phyloP scores from a whole-genome alignment of 2,888 invertebrate species.

The Rhingia rostrata region DNA sequence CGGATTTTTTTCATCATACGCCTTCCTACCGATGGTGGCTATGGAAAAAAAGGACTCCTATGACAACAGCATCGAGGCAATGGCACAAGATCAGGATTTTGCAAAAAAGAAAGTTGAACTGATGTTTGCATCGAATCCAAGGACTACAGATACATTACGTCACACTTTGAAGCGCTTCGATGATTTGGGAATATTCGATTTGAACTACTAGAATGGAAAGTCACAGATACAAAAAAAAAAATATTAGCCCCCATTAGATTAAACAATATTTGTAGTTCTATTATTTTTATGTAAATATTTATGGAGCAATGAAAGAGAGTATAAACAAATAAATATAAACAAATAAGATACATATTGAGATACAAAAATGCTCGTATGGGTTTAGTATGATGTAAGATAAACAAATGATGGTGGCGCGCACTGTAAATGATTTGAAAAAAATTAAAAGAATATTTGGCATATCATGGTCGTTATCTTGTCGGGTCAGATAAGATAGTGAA shows the following conservation, averaged over 20 bases:
- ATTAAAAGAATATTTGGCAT: too few species aligned
- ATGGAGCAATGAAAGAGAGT: conserved; percentile 28
- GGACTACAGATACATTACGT: conserved; percentile 79
- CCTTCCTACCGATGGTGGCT: conserved; percentile 81
- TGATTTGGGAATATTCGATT: conserved; percentile 80
- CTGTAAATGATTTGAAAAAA: too few species aligned
- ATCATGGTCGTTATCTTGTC: too few species aligned
- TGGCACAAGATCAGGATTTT: conserved; percentile 78
- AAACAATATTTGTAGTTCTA: conserved; percentile 21
- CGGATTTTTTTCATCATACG: conserved; percentile 81
- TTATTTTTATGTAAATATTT: conserved; percentile 49
- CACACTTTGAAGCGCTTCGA: conserved; percentile 80
- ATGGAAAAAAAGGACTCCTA: conserved; percentile 81
- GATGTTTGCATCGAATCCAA: conserved; percentile 81
- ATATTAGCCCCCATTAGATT: neutral
- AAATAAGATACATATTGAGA: conserved; percentile 27
- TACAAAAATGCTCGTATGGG: neutral
- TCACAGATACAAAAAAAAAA: neutral
- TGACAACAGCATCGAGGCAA: conserved; percentile 80
- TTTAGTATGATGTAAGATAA: too few species aligned
- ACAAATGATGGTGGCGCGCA: too few species aligned
- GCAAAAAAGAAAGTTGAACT: conserved; percentile 80
- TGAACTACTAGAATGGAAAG: conserved; percentile 22
- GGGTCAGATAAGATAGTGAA: too few species aligned
- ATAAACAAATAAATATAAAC: conserved; percentile 18